These are phyloP conservation scores for Spea multiplicata DNA, from an alignment of 2,113 vertebrate genomes.

Conservation along the genomic window DNA sequence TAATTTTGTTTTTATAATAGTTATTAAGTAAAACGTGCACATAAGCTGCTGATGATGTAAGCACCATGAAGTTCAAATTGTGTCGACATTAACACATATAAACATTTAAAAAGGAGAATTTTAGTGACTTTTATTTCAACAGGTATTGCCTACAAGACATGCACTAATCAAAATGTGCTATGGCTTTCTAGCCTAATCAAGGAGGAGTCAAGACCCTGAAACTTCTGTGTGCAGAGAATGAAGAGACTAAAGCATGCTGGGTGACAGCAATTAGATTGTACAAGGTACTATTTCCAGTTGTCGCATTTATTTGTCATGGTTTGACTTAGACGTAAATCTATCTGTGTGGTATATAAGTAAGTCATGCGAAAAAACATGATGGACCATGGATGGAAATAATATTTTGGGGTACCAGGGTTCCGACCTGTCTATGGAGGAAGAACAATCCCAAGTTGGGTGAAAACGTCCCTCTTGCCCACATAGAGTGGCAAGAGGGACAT, in stretches of 20 bases:
- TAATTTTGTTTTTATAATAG: constrained; percentile 53
- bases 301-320: no score
- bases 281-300: constrained; percentile 75
- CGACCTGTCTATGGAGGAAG: no score
- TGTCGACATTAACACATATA: background rate
- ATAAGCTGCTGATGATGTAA: background rate
- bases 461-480: no score
- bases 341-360: no score
- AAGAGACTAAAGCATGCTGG: constrained; percentile 92
- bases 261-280: constrained; percentile 93
- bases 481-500: no score
- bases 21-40: background rate
- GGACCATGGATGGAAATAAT: no score
- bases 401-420: no score
- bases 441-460: no score
- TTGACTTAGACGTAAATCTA: no score
- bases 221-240: constrained; percentile 93
- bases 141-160: constrained; percentile 78
- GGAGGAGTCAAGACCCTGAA: constrained; percentile 88
- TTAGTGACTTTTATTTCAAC: constrained; percentile 83
- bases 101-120: constrained; percentile 73
- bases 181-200: constrained; percentile 85
- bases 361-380: no score
- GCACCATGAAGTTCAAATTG: no score
- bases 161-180: constrained; percentile 80